A percentile compares a stretch with the other conserved stretches of the same genome.
Evolutionary conservation across 2,797 vertebrate species (phyloP).

Genomic region (Epinephelus awoara): DNA sequence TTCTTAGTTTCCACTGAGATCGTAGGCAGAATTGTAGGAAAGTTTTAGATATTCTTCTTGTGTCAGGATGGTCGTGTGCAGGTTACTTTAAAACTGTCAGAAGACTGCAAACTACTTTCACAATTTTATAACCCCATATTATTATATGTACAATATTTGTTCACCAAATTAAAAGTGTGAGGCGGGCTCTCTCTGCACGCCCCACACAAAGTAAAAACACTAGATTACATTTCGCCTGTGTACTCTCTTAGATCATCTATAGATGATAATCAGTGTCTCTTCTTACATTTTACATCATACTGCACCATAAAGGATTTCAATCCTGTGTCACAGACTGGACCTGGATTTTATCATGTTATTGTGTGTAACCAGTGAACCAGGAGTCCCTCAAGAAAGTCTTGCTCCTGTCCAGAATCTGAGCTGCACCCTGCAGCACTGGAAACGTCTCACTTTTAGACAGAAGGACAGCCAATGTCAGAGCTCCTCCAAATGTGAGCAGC

Average conservation of each 20-base stretch:
- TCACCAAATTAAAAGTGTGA: background rate
- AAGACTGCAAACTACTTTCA: background rate
- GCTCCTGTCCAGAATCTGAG: constrained; percentile 26
- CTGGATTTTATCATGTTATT: background rate
- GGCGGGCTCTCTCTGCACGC: background rate
- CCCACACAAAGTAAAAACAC: background rate
- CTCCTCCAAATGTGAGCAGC: constrained; percentile 71
- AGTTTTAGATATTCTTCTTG: no score
- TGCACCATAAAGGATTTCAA: background rate
- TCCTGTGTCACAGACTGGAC: background rate
- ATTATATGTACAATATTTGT: background rate
- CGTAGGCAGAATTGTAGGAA: no score
- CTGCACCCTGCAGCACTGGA: constrained; percentile 13
- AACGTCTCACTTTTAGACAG: constrained; percentile 37
- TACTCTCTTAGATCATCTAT: background rate
- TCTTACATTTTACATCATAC: background rate
- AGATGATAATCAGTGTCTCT: no score
- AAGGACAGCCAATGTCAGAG: constrained; percentile 70
- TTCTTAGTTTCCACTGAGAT: no score
- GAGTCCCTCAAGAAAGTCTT: constrained; percentile 22
- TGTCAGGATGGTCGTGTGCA: background rate
- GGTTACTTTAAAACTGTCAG: background rate
- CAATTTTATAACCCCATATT: background rate
- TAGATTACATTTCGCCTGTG: background rate
- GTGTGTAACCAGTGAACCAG: constrained; percentile 9